phyloP scores from a whole-genome alignment of 1,140 invertebrate genomes.

The Diachasmimorpha longicaudata region DNA sequence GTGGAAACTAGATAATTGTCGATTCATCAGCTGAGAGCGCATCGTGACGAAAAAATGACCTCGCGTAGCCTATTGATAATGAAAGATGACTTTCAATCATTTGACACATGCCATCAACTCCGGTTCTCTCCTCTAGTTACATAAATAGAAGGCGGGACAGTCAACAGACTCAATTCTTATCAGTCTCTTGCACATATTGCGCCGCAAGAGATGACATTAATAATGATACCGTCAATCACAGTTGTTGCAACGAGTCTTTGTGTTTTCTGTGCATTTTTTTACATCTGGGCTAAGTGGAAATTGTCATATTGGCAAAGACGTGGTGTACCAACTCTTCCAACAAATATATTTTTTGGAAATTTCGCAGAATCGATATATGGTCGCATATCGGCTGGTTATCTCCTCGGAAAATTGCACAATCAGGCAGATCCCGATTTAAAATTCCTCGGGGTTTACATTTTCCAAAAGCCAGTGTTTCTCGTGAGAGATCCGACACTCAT shows the following conservation, averaged over 20 bases:
- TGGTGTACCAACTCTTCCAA: constrained; percentile 28
- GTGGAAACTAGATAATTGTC: too few species aligned
- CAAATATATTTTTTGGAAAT: constrained; percentile 39
- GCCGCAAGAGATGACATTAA: not conserved
- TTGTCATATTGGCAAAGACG: constrained; percentile 35
- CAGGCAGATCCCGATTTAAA: constrained; percentile 30
- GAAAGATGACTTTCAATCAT: too few species aligned
- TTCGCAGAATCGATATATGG: constrained; percentile 39
- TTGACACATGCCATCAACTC: too few species aligned
- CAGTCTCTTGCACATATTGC: too few species aligned
- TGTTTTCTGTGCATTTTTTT: not conserved
- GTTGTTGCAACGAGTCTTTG: not conserved
- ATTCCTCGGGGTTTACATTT: constrained; percentile 45
- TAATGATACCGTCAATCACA: too few species aligned
- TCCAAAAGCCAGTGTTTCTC: constrained; percentile 47
- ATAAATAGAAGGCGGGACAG: too few species aligned
- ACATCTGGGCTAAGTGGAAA: constrained; percentile 36
- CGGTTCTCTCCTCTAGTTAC: too few species aligned
- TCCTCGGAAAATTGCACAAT: constrained; percentile 50
- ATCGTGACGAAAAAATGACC: too few species aligned
- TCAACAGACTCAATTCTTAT: too few species aligned
- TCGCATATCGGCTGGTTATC: constrained; percentile 46
- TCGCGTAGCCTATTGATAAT: too few species aligned
- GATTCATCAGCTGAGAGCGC: too few species aligned
- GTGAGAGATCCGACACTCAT: constrained; percentile 44